Percentiles rank a stretch among this genome's conserved stretches.
phyloP scores from a whole-genome alignment of 53 echinoderm and acorn worm species.

The Apostichopus leukothele region DNA sequence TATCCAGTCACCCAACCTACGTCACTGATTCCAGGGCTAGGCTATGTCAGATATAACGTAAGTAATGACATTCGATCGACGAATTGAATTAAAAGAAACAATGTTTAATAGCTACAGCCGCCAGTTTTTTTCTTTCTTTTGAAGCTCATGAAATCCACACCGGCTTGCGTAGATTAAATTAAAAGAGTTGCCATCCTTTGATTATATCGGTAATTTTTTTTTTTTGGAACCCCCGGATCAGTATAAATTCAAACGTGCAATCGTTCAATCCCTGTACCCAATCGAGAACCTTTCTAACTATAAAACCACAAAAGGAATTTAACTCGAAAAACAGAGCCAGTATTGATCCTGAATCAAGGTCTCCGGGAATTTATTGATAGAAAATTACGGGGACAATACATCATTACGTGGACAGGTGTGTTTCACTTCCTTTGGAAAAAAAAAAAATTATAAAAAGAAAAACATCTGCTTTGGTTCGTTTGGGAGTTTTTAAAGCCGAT shows the following conservation, averaged over 20 bases:
- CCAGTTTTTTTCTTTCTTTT: too few relatives aligned
- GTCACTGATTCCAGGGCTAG: too few relatives aligned
- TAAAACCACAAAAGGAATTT: not conserved
- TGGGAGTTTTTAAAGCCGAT: not conserved
- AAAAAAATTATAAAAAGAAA: not conserved
- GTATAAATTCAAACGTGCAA: not conserved
- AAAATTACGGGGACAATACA: not conserved
- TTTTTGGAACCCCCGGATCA: too few relatives aligned
- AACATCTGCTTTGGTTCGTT: not conserved
- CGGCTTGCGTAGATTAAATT: too few relatives aligned
- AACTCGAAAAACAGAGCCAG: not conserved
- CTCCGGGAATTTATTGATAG: not conserved
- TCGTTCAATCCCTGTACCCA: not conserved
- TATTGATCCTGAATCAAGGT: not conserved
- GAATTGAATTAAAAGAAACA: too few relatives aligned
- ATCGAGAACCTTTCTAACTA: not conserved
- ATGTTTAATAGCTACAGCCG: too few relatives aligned
- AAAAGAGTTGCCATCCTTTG: too few relatives aligned
- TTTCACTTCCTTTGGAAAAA: not conserved
- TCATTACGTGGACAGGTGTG: not conserved
- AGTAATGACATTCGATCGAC: too few relatives aligned
- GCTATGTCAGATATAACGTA: too few relatives aligned
- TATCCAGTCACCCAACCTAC: too few relatives aligned
- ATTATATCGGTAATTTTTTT: too few relatives aligned
- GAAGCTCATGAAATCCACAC: too few relatives aligned